Evolutionary conservation across 1,140 invertebrate genomes (phyloP), one percentile per base, ranked within the genome.

Genomic region (Archegozetes longisetosus): DNA sequence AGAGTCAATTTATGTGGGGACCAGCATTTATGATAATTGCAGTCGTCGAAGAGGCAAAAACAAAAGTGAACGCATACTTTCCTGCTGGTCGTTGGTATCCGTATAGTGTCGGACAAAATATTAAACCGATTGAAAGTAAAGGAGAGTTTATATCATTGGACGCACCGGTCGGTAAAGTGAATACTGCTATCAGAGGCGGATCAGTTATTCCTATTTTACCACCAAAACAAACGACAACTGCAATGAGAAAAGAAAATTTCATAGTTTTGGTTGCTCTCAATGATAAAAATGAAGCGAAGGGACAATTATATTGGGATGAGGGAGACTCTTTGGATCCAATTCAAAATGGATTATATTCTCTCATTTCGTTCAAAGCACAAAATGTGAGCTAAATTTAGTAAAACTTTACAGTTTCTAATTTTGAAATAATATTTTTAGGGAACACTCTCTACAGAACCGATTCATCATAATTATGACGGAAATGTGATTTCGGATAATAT

Each of bases 231-330:
- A 85, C 80, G 0, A 87, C 85, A 0, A 80, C 78, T 0, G 73
- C 73, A 17, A 68, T 81, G 60, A 75, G 78, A 56, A 78, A 79
- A 48, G 72, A 75, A 53, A 73, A 75, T 49, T 71, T 84, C 60
- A 76, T 79, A 58, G 69, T 88, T 13, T 49, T 83, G 1, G 77
- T 80, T 3, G 77, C 78, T 1, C 71, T 81, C 1, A 76, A 81
- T 69, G n/a, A 53, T 50, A 40, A 40, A 9, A 17, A 6, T 17
- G 69, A 69, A n/a, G 83, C 83, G 2, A 61, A 32, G 28, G 85
- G 84, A 47, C 73, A 80, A 66, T 71, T 86, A 0, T 86, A 80
- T 69, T 85, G 83, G 82, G 84, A 88, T 69, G 83, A 86, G 66
- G 84, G 84, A 1, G 82, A 85, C 53, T 79, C 77, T 64, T 68